These are phyloP conservation scores for Poecilia picta DNA, from an alignment of 2,797 vertebrate species.

Conservation along the genomic window DNA sequence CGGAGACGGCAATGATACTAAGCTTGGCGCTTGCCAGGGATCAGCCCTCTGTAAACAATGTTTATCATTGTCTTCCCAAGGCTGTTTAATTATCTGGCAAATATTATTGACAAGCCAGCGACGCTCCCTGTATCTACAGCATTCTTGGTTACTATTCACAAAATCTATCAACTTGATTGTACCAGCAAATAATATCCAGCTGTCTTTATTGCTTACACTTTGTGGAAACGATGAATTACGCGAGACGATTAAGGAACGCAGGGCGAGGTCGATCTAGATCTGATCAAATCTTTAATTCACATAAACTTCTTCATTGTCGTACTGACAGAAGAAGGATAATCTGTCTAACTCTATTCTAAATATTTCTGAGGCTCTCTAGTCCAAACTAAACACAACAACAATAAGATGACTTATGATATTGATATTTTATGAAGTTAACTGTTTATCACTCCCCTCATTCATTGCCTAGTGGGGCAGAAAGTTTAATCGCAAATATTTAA, in stretches of 20 bases:
- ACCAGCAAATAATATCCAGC: neutral
- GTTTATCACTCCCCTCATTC: neutral
- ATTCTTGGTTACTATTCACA: constrained; percentile 40
- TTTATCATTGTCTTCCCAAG: constrained; percentile 79
- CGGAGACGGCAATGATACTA: constrained; percentile 78
- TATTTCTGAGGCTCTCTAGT: constrained; percentile 9
- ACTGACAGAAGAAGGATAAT: constrained; percentile 20
- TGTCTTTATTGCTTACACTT: neutral
- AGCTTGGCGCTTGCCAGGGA: constrained; percentile 78
- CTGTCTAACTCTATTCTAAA: neutral
- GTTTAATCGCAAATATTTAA: neutral
- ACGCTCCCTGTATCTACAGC: constrained; percentile 63
- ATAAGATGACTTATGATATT: neutral
- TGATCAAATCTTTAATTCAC: constrained; percentile 6
- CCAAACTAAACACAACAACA: constrained; percentile 1
- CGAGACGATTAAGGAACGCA: neutral
- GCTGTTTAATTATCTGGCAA: constrained; percentile 82
- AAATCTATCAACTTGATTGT: constrained; percentile 12
- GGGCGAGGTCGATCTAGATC: neutral
- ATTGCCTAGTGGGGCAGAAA: neutral
- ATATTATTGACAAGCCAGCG: constrained; percentile 73
- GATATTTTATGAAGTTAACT: neutral
- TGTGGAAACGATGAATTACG: neutral
- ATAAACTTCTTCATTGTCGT: neutral
- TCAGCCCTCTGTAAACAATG: constrained; percentile 77